phyloP scores from a whole-genome alignment of 2,888 invertebrate genomes.

The Cheilosia vulpina region DNA sequence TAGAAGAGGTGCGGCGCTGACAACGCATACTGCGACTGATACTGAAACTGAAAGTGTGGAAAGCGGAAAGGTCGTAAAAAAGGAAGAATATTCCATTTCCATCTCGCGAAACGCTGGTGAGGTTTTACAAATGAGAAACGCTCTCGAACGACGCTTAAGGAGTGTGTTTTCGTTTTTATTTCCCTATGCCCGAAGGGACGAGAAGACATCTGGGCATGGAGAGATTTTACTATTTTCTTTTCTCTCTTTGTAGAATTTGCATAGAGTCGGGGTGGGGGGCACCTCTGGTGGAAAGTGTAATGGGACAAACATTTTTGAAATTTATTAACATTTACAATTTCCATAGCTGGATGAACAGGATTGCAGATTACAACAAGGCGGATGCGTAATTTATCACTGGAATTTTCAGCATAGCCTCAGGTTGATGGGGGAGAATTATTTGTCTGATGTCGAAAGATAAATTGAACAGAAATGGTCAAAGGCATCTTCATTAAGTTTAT shows the following conservation, averaged over 20 bases:
- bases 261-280: background rate
- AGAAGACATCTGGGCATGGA: conserved; percentile 18
- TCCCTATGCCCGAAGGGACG: conserved; percentile 1
- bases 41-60: conserved; percentile 1
- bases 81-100: conserved; percentile 11
- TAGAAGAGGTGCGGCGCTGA: conserved; percentile 1
- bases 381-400: conserved; percentile 61
- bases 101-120: conserved; percentile 36
- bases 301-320: conserved; percentile 62
- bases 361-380: background rate
- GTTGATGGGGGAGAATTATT: conserved; percentile 23
- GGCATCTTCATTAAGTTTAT: conserved; percentile 50
- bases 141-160: conserved; percentile 41
- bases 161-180: conserved; percentile 16
- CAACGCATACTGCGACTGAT: background rate
- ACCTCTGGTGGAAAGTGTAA: conserved; percentile 25
- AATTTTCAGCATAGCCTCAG: conserved; percentile 50
- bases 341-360: conserved; percentile 53
- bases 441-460: conserved; percentile 32
- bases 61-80: conserved; percentile 52
- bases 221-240: background rate
- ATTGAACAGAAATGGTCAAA: conserved; percentile 33
- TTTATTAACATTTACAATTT: conserved; percentile 71
- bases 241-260: conserved; percentile 20
- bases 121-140: conserved; percentile 65